Conservation (phyloP, 2,113 vertebrate genomes). For the Forbesichthys agassizii region DNA sequence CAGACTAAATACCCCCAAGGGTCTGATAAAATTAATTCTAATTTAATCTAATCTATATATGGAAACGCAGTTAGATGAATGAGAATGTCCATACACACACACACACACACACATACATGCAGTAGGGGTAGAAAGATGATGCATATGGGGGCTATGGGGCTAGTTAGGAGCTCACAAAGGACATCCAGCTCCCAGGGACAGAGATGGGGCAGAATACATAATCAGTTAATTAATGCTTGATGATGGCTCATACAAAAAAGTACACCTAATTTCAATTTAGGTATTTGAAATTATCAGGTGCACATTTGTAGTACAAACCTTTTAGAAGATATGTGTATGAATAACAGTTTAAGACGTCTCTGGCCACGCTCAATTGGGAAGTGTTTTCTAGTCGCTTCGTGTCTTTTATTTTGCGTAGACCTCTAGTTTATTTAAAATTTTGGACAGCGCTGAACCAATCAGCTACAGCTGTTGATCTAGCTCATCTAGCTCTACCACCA, state of each 20-base stretch:
- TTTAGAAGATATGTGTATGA: background rate
- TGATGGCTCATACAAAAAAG: constrained; percentile 2
- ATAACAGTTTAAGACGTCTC: background rate
- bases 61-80: background rate
- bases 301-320: too few relatives aligned
- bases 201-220: constrained; percentile 38
- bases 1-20: background rate
- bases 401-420: too few relatives aligned
- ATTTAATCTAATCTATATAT: background rate
- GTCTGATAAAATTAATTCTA: background rate
- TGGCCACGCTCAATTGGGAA: too few relatives aligned
- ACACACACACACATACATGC: background rate
- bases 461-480: too few relatives aligned
- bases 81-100: constrained; percentile 2
- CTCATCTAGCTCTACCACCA: too few relatives aligned
- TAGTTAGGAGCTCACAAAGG: constrained; percentile 14
- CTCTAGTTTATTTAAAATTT: too few relatives aligned
- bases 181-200: background rate
- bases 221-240: constrained; percentile 46
- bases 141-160: background rate
- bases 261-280: too few relatives aligned
- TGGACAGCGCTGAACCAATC: too few relatives aligned
- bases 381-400: too few relatives aligned
- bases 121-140: background rate
- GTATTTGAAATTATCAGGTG: too few relatives aligned